Percentiles rank a stretch among this genome's conserved stretches.
Evolutionary conservation across 2,797 vertebrate genomes (phyloP).

Genomic region (Anguilla pacifica): DNA sequence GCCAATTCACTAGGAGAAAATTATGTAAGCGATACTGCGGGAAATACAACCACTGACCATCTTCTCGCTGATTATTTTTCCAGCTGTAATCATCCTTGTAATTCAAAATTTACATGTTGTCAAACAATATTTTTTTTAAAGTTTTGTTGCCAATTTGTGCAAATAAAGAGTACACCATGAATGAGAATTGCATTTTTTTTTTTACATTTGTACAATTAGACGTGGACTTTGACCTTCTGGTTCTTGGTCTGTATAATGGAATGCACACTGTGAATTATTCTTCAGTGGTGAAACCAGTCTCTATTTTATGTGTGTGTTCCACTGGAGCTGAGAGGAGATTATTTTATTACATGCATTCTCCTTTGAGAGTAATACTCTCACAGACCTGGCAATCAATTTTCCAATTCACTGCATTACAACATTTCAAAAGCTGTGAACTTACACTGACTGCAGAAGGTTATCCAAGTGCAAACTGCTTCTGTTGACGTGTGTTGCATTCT

Average conservation of each 20-base stretch:
- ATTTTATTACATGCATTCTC: slow-evolving; percentile 8
- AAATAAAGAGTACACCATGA: neutral
- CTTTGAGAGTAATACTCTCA: neutral
- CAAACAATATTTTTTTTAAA: neutral
- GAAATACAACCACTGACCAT: neutral
- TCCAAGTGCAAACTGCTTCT: slow-evolving; percentile 13
- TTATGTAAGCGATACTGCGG: neutral
- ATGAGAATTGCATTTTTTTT: neutral
- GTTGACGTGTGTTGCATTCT: neutral
- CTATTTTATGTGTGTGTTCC: neutral
- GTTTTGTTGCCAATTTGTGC: neutral
- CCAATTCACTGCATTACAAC: neutral
- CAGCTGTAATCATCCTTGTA: neutral
- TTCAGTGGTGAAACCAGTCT: neutral
- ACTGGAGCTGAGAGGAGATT: neutral
- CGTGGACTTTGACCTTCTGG: neutral
- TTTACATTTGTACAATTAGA: neutral
- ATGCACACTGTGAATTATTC: neutral
- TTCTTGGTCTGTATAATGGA: slow-evolving; percentile 4
- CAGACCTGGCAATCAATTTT: neutral
- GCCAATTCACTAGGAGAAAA: neutral
- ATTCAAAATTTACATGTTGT: neutral
- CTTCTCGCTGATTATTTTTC: slow-evolving; percentile 6
- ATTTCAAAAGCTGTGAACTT: slow-evolving; percentile 1
- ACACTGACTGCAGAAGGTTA: slow-evolving; percentile 9